A percentile compares a stretch with the other conserved stretches of the same genome.
Conservation (phyloP, 2,113 vertebrate species). For the Peromyscus polionotus region DNA sequence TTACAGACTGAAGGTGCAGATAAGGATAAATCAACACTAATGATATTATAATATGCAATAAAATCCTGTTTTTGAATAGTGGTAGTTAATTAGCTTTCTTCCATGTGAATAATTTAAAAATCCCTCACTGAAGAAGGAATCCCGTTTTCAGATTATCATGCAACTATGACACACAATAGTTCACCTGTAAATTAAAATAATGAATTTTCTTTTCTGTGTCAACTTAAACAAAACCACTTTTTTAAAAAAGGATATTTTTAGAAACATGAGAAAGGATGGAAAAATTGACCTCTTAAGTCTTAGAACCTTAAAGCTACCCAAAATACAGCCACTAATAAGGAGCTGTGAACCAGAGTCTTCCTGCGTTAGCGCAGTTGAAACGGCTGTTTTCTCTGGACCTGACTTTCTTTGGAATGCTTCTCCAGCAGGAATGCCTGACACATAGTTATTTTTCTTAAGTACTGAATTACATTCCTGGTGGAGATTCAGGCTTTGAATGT, state of each 20-base stretch:
- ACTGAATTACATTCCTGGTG: constrained; percentile 61
- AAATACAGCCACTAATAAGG: neutral
- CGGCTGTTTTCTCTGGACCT: constrained; percentile 62
- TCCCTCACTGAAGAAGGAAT: constrained; percentile 16
- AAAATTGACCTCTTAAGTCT: neutral
- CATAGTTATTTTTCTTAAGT: neutral
- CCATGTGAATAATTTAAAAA: constrained; percentile 70
- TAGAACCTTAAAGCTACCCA: neutral
- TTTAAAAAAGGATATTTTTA: neutral
- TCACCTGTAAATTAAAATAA: constrained; percentile 57
- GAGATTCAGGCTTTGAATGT: constrained; percentile 70
- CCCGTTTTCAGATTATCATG: constrained; percentile 53
- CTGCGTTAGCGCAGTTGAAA: constrained; percentile 41
- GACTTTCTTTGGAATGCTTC: constrained; percentile 67
- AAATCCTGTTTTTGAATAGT: constrained; percentile 66
- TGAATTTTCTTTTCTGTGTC: constrained; percentile 67
- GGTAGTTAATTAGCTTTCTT: constrained; percentile 64
- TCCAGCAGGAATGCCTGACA: constrained; percentile 60
- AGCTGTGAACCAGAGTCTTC: constrained; percentile 7
- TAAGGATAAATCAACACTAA: constrained; percentile 77
- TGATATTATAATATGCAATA: constrained; percentile 74
- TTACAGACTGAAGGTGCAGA: constrained; percentile 78
- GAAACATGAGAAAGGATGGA: neutral
- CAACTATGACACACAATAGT: constrained; percentile 49
- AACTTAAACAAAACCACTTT: neutral